These are phyloP conservation scores for Pseudomyrmex cubaensis DNA, from an alignment of 1,140 invertebrate species.

Conservation along the genomic window DNA sequence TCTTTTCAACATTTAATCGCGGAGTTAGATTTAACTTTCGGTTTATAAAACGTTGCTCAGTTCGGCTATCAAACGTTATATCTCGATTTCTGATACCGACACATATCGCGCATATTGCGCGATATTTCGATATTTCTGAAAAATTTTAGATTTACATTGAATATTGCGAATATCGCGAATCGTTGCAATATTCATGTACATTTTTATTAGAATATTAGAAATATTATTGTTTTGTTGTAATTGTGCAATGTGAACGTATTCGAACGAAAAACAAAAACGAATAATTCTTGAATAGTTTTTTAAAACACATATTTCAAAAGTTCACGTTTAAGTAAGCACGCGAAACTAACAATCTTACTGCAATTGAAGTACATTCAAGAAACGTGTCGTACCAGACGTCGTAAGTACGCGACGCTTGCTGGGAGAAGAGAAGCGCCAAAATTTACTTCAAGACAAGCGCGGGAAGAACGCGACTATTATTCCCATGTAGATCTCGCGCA, in stretches of 20 bases:
- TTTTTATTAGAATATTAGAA: too few species aligned
- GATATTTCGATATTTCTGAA: not conserved
- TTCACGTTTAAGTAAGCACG: not conserved
- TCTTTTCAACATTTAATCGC: slow-evolving; percentile 34
- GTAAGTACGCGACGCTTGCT: not conserved
- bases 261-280: too few species aligned
- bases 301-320: not conserved
- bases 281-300: not conserved
- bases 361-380: slow-evolving; percentile 28
- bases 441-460: slow-evolving; percentile 39
- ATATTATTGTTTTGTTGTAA: too few species aligned
- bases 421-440: not conserved
- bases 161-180: not conserved
- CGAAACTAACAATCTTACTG: slow-evolving; percentile 26
- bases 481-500: slow-evolving; percentile 38
- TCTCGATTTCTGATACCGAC: slow-evolving; percentile 2
- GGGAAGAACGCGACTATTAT: slow-evolving; percentile 18
- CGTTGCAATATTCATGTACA: too few species aligned
- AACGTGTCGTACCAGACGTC: slow-evolving; percentile 12
- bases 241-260: too few species aligned
- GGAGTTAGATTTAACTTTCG: slow-evolving; percentile 39
- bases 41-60: not conserved
- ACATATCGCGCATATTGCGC: not conserved
- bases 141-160: not conserved
- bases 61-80: not conserved